A percentile compares a stretch with the other conserved stretches of the same genome.
Conservation (phyloP, 1,140 invertebrate genomes). For the Thalassaphorura encarpata region DNA sequence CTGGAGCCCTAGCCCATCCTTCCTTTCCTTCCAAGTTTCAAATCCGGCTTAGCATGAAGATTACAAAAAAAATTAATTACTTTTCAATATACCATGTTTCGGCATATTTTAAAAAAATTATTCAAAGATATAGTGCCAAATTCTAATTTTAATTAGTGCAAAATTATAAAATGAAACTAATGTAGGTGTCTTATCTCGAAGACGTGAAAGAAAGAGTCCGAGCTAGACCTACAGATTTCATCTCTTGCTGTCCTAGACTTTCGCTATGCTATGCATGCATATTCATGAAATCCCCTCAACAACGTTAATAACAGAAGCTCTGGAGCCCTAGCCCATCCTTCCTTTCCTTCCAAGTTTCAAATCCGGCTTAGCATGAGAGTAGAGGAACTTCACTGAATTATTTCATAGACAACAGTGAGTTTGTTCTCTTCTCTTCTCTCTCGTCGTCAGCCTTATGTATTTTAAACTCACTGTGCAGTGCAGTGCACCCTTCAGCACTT, state of each 20-base stretch:
- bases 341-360: no score
- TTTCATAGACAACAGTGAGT: no score
- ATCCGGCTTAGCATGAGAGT: no score
- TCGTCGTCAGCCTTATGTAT: no score
- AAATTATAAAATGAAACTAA: not conserved
- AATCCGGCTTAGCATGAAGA: no score
- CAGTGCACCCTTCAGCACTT: no score
- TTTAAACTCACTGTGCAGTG: no score
- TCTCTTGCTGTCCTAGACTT: not conserved
- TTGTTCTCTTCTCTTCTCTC: not conserved
- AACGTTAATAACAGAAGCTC: not conserved
- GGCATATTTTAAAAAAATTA: not conserved
- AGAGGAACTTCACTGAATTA: not conserved
- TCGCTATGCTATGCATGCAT: constrained; percentile 6
- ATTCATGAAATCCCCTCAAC: constrained; percentile 10
- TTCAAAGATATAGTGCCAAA: no score
- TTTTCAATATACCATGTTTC: not conserved
- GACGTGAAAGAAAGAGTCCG: not conserved
- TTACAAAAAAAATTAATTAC: no score
- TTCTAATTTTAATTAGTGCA: no score
- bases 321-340: not conserved
- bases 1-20: not conserved
- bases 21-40: no score
- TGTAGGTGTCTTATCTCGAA: not conserved
- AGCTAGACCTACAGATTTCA: not conserved